Base-by-base conservation (phyloP, 1,140 invertebrate genomes). In the Musca domestica region DNA sequence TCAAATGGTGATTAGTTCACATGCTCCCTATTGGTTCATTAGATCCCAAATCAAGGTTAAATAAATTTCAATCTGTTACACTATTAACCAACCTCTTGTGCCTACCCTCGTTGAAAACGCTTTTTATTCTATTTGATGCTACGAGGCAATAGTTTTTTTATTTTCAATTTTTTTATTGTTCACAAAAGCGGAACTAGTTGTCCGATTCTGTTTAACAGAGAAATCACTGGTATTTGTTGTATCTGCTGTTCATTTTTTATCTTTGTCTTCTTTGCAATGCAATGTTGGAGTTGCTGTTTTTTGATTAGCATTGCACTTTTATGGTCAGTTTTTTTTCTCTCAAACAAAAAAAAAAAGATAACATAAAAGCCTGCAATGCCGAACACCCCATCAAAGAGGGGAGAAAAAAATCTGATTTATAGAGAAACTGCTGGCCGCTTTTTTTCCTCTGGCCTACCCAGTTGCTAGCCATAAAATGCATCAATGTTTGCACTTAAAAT, bases 101-200 rank as follows among this genome's bases (percentile, higher is more conserved):
- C n/a, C 34, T 41, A 12, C 34, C 34, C 10, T 41, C 34, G 34
- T 12, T 41, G 10, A 41, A 41, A 12, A 7, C 4, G 2, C 6
- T 7, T 41, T 41, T 5, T 41, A 41, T 41, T 41, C 10, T 41
- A 41, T 41, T 41, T 41, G 4, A 41, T 41, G 4, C 34, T 30
- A 10, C 34, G 6, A 10, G 6, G 10, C 12, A 41, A 41, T 9
- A 41, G 6, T 41, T 41, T 41, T 41, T 41, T 12, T 41, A 7
- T 7, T 41, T 41, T 41, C n/a, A 41, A 41, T 12, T 5, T 20
- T 52, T 52, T 12, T 52, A 14, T 22, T 56, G 52, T 27, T 56
- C 22, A 56, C 25, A 56, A 25, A 56, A 56, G 52, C 52, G 52
- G 52, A 56, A 56, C 52, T 56, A 56, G 22, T 56, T 56, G 52